Evolutionary conservation across 2,113 vertebrate species (phyloP).

Genomic region (Psammodynastes pulverulentus): DNA sequence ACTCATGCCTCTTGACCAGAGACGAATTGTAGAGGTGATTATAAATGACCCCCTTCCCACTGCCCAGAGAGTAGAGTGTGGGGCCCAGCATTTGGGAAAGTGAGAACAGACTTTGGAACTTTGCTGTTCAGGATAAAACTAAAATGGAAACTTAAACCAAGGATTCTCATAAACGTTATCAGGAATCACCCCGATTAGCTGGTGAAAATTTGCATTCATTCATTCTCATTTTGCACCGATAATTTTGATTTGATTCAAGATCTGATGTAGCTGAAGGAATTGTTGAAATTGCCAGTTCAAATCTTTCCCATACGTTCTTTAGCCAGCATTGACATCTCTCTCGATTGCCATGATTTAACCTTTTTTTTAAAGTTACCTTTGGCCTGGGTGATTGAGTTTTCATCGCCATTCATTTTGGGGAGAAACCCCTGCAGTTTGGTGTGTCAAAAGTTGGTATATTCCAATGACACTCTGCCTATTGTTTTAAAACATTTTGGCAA

Average conservation of each 20-base stretch:
- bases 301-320: neutral
- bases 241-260: neutral
- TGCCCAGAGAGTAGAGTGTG: neutral
- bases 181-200: neutral
- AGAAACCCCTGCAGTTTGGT: too few species aligned
- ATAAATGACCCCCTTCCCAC: neutral
- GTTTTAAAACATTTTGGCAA: too few species aligned
- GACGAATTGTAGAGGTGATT: neutral
- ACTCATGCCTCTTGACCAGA: neutral
- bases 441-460: too few species aligned
- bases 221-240: neutral
- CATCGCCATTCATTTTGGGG: too few species aligned
- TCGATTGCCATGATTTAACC: too few species aligned
- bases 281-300: neutral
- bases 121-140: neutral
- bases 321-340: neutral
- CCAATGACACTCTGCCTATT: too few species aligned
- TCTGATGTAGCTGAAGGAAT: neutral
- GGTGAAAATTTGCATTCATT: neutral
- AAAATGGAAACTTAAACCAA: neutral
- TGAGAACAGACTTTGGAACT: neutral
- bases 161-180: neutral
- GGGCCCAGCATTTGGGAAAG: too few species aligned
- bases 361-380: too few species aligned
- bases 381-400: too few species aligned